A percentile compares a stretch with the other conserved stretches of the same genome.
phyloP scores from a whole-genome alignment of 1,140 invertebrate species.

The Plodia interpunctella region DNA sequence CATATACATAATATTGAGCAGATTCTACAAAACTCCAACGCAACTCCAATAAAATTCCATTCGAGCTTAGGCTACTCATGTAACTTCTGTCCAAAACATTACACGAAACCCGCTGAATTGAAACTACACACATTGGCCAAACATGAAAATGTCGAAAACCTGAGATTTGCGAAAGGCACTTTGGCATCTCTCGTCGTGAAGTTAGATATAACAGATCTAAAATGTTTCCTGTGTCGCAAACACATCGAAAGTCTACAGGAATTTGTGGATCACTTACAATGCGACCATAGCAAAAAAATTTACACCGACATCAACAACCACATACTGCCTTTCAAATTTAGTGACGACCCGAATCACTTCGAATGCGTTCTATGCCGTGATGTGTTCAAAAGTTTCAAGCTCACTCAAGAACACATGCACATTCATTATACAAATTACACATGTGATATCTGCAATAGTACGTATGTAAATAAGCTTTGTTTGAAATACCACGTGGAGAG shows the following conservation, averaged over 20 bases:
- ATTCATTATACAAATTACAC: constrained; percentile 43
- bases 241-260: constrained; percentile 24
- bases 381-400: constrained; percentile 25
- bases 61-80: constrained; percentile 34
- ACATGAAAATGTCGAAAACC: no score
- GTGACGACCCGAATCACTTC: constrained; percentile 20
- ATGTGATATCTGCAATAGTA: constrained; percentile 45
- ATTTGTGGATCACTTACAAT: constrained; percentile 33
- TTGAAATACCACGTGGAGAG: constrained; percentile 34
- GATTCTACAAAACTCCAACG: constrained; percentile 40
- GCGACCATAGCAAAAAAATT: constrained; percentile 30
- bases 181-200: constrained; percentile 31
- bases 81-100: constrained; percentile 33
- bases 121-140: constrained; percentile 37
- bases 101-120: constrained; percentile 25
- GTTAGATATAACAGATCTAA: constrained; percentile 44
- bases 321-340: constrained; percentile 45
- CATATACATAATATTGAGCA: constrained; percentile 34
- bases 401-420: constrained; percentile 45
- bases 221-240: constrained; percentile 37
- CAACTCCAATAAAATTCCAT: constrained; percentile 38
- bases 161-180: constrained; percentile 41
- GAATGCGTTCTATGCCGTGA: constrained; percentile 26
- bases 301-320: constrained; percentile 38
- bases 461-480: constrained; percentile 37